phyloP scores from a whole-genome alignment of 2,888 invertebrate species.

The Acholoe squamosa region DNA sequence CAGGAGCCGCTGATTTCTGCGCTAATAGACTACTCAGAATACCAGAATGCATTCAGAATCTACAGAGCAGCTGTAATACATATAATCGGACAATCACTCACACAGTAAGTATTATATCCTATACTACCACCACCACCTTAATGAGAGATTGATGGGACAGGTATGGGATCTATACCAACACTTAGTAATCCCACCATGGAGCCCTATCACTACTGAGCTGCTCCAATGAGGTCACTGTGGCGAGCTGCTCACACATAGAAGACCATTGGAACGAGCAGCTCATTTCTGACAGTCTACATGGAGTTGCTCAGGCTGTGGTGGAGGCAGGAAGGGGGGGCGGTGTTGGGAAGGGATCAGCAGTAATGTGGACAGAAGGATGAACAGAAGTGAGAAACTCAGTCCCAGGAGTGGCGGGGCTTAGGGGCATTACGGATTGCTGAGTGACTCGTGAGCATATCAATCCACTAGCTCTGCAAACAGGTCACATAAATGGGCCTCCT shows the following conservation, averaged over 20 bases:
- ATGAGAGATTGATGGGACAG: too few relatives aligned
- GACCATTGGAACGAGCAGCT: neutral
- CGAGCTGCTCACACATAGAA: neutral
- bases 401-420: neutral
- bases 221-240: neutral
- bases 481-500: too few relatives aligned
- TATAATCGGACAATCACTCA: too few relatives aligned
- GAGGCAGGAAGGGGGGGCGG: neutral
- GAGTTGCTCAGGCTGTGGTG: neutral
- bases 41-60: too few relatives aligned
- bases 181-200: too few relatives aligned
- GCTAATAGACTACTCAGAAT: too few relatives aligned
- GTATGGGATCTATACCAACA: too few relatives aligned
- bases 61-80: too few relatives aligned
- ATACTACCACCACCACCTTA: too few relatives aligned
- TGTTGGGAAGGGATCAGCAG: neutral
- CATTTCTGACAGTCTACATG: neutral
- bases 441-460: neutral
- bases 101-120: too few relatives aligned
- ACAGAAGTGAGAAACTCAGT: slow-evolving; percentile 2
- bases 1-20: too few relatives aligned
- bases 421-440: neutral
- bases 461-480: neutral
- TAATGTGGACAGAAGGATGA: neutral
- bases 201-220: neutral